Base-by-base conservation (phyloP, 2,888 invertebrate species). In the Tolmerus cingulatus region DNA sequence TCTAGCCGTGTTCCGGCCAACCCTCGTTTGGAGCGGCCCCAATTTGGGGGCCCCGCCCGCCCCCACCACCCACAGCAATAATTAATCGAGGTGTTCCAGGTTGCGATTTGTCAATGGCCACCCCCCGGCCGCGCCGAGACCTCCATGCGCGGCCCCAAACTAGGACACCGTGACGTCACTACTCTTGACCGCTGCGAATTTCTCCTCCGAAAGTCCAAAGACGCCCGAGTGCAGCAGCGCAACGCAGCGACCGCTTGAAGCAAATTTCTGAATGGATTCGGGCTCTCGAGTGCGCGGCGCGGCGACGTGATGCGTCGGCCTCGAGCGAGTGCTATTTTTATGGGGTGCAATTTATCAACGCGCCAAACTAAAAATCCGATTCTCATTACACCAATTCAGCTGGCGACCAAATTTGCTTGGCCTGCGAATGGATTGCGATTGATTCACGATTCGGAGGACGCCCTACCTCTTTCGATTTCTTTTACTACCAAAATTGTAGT, bases 161-260 rank as follows among this genome's bases (percentile, higher is more conserved):
- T 82, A 82, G 82, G 82, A 82, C 82, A 82, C 34, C 57, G n/a
- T 57, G 82, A 82, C 82, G 82, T 82, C 82, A 82, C 19, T 82
- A 30, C 34, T 27, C 34, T 82, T 37, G 66, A 7, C 8, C 66
- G 66, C 12, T 9, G 37, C 37, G 57, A 23, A 30, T 82, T 82
- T 82, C 82, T 82, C 37, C 66, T 66, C 57, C 34, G 82, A 82
- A n/a, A 57, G 8, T 66, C 57, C 34, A 66, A 82, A 57, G 2
- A 14, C 34, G n/a, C 4, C 57, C 37, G 51, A 82, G 23, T 82
- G 57, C 66, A 82, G 66, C 40, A 40, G 40, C 40, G 40, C 37
- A 37, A 9, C 37, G 37, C 66, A 66, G 27, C 66, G 12, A 14
- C 66, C 23, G 66, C 55, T 57, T 82, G 57, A 40, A 82, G 34